phyloP scores from a whole-genome alignment of 2,888 invertebrate genomes.

The Diachrysia chrysitis region DNA sequence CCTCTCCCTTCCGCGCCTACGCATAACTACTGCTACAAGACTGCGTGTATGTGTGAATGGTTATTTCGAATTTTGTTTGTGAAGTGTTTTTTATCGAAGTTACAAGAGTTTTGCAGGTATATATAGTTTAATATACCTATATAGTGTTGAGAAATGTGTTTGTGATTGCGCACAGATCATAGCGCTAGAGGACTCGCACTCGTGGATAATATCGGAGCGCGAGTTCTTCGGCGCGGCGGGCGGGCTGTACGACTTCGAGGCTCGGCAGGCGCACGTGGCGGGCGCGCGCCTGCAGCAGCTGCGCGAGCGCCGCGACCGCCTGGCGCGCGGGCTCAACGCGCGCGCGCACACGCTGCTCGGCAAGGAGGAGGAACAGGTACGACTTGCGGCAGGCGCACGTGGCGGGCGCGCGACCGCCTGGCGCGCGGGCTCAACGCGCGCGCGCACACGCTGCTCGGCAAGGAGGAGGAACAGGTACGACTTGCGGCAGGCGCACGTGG shows the following conservation, averaged over 20 bases:
- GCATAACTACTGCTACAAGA: too few relatives aligned
- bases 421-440: constrained; percentile 83
- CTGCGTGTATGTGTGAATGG: too few relatives aligned
- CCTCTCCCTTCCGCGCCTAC: too few relatives aligned
- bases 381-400: neutral
- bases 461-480: constrained; percentile 91
- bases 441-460: constrained; percentile 95
- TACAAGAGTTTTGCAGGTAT: too few relatives aligned
- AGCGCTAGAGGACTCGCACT: constrained; percentile 85
- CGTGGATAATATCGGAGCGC: constrained; percentile 94
- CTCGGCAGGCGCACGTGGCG: constrained; percentile 89
- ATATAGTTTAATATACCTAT: too few relatives aligned
- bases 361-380: constrained; percentile 4
- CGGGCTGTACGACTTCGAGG: constrained; percentile 92
- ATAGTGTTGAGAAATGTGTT: too few relatives aligned
- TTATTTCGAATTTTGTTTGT: too few relatives aligned
- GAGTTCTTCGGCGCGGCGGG: constrained; percentile 93
- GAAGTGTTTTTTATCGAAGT: too few relatives aligned
- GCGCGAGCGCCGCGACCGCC: constrained; percentile 90
- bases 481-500: too few relatives aligned
- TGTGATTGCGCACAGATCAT: constrained; percentile 44
- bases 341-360: constrained; percentile 94
- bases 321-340: constrained; percentile 90
- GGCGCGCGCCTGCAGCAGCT: constrained; percentile 86
- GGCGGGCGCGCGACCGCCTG: too few relatives aligned